phyloP scores from a whole-genome alignment of 1,140 invertebrate genomes.

The Luehdorfia chinensis region DNA sequence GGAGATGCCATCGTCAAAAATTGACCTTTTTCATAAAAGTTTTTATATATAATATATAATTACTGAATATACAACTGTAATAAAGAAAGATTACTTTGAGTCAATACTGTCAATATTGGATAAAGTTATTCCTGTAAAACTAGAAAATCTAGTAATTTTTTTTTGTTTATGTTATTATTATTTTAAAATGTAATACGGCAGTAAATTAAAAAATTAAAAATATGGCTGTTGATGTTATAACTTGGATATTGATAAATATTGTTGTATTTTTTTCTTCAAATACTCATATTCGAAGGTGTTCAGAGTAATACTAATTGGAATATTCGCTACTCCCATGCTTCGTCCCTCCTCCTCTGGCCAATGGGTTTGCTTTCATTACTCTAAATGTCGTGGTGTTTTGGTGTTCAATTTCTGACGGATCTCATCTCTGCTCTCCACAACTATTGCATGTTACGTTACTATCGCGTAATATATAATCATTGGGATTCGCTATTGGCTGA shows the following conservation, averaged over 20 bases:
- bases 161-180: too few relatives aligned
- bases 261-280: slow-evolving; percentile 11
- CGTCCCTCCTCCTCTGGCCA: slow-evolving; percentile 38
- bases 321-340: slow-evolving; percentile 34
- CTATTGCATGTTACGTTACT: slow-evolving; percentile 44
- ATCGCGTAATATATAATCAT: slow-evolving; percentile 31
- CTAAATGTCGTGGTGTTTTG: slow-evolving; percentile 57
- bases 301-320: slow-evolving; percentile 12
- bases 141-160: too few relatives aligned
- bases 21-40: too few relatives aligned
- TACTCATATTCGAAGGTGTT: slow-evolving; percentile 40
- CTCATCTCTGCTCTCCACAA: slow-evolving; percentile 41
- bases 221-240: neutral
- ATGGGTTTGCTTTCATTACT: slow-evolving; percentile 67
- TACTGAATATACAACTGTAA: too few relatives aligned
- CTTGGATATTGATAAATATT: neutral
- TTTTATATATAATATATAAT: too few relatives aligned
- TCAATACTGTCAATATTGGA: too few relatives aligned
- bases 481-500: slow-evolving; percentile 40
- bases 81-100: too few relatives aligned
- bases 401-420: slow-evolving; percentile 41
- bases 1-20: too few relatives aligned
- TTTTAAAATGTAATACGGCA: too few relatives aligned
- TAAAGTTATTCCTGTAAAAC: too few relatives aligned
- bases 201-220: too few relatives aligned